Percentiles rank a stretch among this genome's conserved stretches.
Conservation (phyloP, 2,888 invertebrate genomes). For the Cephus rjabovi region DNA sequence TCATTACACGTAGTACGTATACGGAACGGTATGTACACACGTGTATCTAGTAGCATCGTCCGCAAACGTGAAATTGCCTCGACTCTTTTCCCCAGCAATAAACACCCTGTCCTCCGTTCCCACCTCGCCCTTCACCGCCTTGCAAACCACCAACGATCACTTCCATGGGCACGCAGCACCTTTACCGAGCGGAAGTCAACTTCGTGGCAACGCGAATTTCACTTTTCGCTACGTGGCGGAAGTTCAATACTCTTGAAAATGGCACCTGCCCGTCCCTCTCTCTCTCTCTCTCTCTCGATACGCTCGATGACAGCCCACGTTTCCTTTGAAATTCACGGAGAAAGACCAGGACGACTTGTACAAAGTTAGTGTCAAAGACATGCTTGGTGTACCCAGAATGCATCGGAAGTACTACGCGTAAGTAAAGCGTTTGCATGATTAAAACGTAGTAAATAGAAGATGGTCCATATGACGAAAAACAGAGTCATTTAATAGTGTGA, state of each 20-base stretch:
- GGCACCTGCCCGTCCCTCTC: neutral
- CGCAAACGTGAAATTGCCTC: neutral
- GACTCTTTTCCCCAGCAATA: neutral
- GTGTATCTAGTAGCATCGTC: neutral
- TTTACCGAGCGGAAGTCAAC: neutral
- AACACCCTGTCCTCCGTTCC: neutral
- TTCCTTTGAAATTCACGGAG: neutral
- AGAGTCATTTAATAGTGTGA: neutral
- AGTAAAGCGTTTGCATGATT: neutral
- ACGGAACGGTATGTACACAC: neutral
- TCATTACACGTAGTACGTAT: neutral
- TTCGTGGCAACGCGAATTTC: neutral
- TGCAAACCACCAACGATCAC: too few relatives aligned
- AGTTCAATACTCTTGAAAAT: neutral
- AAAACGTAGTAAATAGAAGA: neutral
- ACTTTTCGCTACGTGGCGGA: neutral
- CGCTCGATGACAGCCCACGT: neutral
- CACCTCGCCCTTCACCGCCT: neutral
- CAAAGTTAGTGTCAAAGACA: too few relatives aligned
- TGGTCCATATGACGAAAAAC: neutral
- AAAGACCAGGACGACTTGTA: too few relatives aligned
- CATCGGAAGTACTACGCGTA: neutral
- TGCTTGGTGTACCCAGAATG: neutral
- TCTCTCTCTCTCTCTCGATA: neutral
- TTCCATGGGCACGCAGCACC: neutral